Evolutionary conservation across 2,888 invertebrate genomes (phyloP).

Genomic region (Apantesis nais): DNA sequence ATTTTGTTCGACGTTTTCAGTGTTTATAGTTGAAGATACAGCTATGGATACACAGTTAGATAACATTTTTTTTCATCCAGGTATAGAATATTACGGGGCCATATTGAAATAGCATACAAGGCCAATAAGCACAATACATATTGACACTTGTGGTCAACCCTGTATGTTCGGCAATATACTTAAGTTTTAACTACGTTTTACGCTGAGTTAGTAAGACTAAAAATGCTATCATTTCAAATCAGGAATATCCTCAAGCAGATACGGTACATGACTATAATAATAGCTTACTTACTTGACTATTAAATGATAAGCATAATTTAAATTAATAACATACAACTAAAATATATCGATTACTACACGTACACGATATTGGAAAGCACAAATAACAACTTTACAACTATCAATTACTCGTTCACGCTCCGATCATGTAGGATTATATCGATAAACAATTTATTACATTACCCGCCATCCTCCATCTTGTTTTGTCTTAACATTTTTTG

Average conservation of each 20-base stretch:
- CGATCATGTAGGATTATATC: conserved; percentile 43
- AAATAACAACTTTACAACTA: conserved; percentile 38
- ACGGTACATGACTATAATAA: neutral
- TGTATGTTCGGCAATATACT: neutral
- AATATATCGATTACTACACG: conserved; percentile 24
- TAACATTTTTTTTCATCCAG: too few relatives aligned
- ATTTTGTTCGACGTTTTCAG: too few relatives aligned
- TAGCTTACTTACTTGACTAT: neutral
- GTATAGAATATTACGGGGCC: too few relatives aligned
- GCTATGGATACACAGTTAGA: too few relatives aligned
- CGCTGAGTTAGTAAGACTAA: neutral
- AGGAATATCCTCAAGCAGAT: neutral
- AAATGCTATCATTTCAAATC: neutral
- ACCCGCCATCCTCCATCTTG: conserved; percentile 42
- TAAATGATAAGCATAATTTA: conserved; percentile 33
- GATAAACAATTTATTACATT: conserved; percentile 43
- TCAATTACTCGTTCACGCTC: conserved; percentile 46
- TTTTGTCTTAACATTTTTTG: conserved; percentile 37
- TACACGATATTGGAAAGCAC: conserved; percentile 40
- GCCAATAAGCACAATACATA: neutral
- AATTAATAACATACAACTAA: conserved; percentile 30
- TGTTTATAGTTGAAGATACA: too few relatives aligned
- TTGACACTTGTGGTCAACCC: neutral
- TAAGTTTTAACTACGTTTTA: neutral
- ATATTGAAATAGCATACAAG: too few relatives aligned